phyloP scores from a whole-genome alignment of 2,797 vertebrate genomes.

The Rhinella marina region DNA sequence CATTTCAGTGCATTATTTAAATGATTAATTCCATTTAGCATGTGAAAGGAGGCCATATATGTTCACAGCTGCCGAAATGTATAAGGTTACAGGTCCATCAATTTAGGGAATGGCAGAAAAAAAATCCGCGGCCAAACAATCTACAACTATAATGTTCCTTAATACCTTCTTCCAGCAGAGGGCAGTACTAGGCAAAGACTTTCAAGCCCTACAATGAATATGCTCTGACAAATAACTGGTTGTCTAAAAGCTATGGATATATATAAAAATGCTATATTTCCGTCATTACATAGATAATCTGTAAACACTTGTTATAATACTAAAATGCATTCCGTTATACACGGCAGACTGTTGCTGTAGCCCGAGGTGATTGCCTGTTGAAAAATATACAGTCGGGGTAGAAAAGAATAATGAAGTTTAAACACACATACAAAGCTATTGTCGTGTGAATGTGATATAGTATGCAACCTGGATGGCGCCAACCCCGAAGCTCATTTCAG shows the following conservation, averaged over 20 bases:
- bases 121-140: neutral
- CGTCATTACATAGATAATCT: neutral
- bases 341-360: too few relatives aligned
- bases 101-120: neutral
- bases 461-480: too few relatives aligned
- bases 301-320: neutral
- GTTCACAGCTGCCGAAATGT: neutral
- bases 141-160: neutral
- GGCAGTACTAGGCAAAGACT: neutral
- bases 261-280: neutral
- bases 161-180: conserved; percentile 10
- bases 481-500: too few relatives aligned
- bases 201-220: neutral
- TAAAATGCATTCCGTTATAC: too few relatives aligned
- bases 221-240: neutral
- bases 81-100: neutral
- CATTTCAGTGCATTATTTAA: neutral
- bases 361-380: too few relatives aligned
- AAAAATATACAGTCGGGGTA: too few relatives aligned
- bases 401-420: too few relatives aligned
- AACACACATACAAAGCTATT: too few relatives aligned
- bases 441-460: too few relatives aligned
- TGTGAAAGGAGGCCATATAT: neutral
- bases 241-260: neutral
- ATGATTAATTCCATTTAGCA: neutral